Percentiles rank a stretch among this genome's conserved stretches.
These are phyloP conservation scores for Holotrichia oblita DNA, from an alignment of 1,140 invertebrate species.

Conservation along the genomic window DNA sequence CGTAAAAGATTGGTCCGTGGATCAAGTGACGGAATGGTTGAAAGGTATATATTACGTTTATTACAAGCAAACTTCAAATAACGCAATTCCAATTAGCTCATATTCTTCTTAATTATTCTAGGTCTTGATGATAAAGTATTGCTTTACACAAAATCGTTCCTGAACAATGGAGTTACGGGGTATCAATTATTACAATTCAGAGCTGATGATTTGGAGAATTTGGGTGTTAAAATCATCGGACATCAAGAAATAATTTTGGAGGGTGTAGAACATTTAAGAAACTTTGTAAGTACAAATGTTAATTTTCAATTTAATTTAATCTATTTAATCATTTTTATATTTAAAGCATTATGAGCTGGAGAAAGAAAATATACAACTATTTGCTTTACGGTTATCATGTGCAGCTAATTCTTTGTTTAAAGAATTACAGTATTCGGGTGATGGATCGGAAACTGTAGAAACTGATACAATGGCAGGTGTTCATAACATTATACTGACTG, in stretches of 20 bases:
- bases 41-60: conserved; percentile 70
- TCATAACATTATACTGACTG: conserved; percentile 79
- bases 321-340: conserved; percentile 40
- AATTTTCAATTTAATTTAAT: background rate
- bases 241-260: conserved; percentile 94
- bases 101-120: conserved; percentile 58
- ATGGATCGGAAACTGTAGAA: conserved; percentile 75
- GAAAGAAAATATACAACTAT: conserved; percentile 88
- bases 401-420: conserved; percentile 83
- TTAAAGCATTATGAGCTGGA: conserved; percentile 89
- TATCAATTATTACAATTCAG: conserved; percentile 83
- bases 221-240: conserved; percentile 85
- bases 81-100: background rate
- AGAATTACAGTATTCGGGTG: conserved; percentile 68
- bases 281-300: conserved; percentile 76
- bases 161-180: conserved; percentile 83
- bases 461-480: conserved; percentile 86
- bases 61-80: too few species aligned
- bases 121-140: conserved; percentile 84
- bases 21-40: conserved; percentile 93
- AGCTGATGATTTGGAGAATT: conserved; percentile 85
- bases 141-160: conserved; percentile 83
- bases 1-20: conserved; percentile 91
- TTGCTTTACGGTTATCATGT: conserved; percentile 86
- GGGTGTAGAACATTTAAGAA: conserved; percentile 86